Evolutionary conservation across 2,888 invertebrate species (phyloP).

Genomic region (Cyaniris semiargus): DNA sequence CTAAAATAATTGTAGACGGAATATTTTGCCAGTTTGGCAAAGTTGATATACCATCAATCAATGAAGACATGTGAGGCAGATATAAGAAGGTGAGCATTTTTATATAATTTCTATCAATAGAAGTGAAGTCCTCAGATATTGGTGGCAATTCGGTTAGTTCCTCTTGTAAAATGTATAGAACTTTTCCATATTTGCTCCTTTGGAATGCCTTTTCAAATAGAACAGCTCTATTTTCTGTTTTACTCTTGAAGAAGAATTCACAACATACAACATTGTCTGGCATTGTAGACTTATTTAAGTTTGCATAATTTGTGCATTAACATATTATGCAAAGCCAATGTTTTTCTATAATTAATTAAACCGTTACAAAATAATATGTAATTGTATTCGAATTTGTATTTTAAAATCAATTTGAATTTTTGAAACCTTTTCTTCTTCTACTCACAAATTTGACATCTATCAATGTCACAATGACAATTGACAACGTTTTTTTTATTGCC

Average conservation of each 20-base stretch:
- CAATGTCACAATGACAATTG: background rate
- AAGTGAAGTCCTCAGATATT: conserved; percentile 61
- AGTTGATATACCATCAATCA: conserved; percentile 61
- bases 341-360: background rate
- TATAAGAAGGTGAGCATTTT: conserved; percentile 74
- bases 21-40: conserved; percentile 65
- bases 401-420: background rate
- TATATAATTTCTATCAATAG: conserved; percentile 62
- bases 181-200: conserved; percentile 62
- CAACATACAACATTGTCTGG: conserved; percentile 41
- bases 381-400: background rate
- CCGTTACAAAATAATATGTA: background rate
- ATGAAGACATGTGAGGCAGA: conserved; percentile 56
- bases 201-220: conserved; percentile 65
- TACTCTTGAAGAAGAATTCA: conserved; percentile 55
- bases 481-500: background rate
- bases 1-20: conserved; percentile 65
- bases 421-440: background rate
- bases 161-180: conserved; percentile 63
- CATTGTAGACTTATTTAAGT: conserved; percentile 31
- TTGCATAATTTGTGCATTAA: background rate
- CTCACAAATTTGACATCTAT: background rate
- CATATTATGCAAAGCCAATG: background rate
- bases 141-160: conserved; percentile 67
- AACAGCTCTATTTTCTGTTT: conserved; percentile 53